Evolutionary conservation across 2,888 invertebrate genomes (phyloP), one percentile per base, ranked within the genome.

Genomic region (Thyatira batis): DNA sequence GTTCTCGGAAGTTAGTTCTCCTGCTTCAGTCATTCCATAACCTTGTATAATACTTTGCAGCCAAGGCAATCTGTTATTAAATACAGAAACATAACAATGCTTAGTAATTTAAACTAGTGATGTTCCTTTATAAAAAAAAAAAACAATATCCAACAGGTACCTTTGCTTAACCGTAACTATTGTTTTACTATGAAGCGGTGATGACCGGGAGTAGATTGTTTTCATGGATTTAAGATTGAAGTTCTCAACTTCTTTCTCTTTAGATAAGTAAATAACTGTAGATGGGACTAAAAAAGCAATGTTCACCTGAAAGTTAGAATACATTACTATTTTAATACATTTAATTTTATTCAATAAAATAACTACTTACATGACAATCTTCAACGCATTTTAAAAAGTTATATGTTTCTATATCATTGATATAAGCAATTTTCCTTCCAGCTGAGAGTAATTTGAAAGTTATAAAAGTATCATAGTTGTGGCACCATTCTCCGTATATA

Each of bases 21-120:
- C 87, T 27, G 82, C 77, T 65, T 88, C 88, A 8, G 86, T 87
- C 85, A 87, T 84, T 10, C 87, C 87, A 46, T 89, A 88, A 2
- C 87, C 86, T 83, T 88, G 87, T 51, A 84, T 56, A 28, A 85
- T 59, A 55, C 71, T 57, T 53, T 72, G 61, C 11, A 87, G 64
- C 1, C 76, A 76, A 6, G 83, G 84, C 50, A 84, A 80, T 55
- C 86, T 86, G 54, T n/a, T n/a, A n/a, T n/a, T n/a, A n/a, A n/a
- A n/a, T n/a, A n/a, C n/a, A n/a, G n/a, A n/a, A n/a, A n/a, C n/a
- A n/a, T n/a, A n/a, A n/a, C n/a, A n/a, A n/a, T n/a, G n/a, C n/a
- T n/a, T n/a, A n/a, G n/a, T n/a, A n/a, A n/a, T n/a, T n/a, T n/a
- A n/a, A n/a, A n/a, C n/a, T n/a, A n/a, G n/a, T n/a, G n/a, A n/a